Evolutionary conservation across 2,113 vertebrate species (phyloP).

Genomic region (Charina bottae): DNA sequence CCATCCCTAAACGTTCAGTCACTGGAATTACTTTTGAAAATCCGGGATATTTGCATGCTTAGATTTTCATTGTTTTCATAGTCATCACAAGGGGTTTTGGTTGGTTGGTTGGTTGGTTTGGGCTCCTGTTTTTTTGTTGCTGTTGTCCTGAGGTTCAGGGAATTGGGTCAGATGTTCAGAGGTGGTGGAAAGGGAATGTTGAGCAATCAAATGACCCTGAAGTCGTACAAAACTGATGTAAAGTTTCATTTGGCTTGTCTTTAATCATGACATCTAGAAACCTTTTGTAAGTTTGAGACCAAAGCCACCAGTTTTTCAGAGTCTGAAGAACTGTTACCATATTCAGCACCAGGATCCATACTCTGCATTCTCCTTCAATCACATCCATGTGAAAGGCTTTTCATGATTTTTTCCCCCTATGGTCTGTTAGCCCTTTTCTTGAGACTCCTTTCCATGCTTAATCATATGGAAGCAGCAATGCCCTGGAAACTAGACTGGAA

Average conservation of each 20-base stretch:
- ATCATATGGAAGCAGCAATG: too few relatives aligned
- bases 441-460: not conserved
- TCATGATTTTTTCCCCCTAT: not conserved
- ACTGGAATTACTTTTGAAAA: constrained; percentile 2
- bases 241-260: not conserved
- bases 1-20: not conserved
- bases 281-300: not conserved
- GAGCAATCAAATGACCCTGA: not conserved
- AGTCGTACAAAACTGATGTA: not conserved
- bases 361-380: not conserved
- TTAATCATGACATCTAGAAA: not conserved
- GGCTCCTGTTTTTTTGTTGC: not conserved
- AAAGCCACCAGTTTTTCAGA: not conserved
- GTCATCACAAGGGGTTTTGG: not conserved
- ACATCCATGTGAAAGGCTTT: not conserved
- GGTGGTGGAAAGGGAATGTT: not conserved
- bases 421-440: not conserved
- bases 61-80: not conserved
- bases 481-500: not conserved
- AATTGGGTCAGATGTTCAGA: not conserved
- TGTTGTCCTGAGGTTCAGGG: not conserved
- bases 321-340: not conserved
- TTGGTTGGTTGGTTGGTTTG: not conserved
- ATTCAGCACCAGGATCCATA: not conserved
- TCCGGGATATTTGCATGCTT: constrained; percentile 21